Conservation (phyloP, 2,113 vertebrate genomes). For the Castor canadensis region DNA sequence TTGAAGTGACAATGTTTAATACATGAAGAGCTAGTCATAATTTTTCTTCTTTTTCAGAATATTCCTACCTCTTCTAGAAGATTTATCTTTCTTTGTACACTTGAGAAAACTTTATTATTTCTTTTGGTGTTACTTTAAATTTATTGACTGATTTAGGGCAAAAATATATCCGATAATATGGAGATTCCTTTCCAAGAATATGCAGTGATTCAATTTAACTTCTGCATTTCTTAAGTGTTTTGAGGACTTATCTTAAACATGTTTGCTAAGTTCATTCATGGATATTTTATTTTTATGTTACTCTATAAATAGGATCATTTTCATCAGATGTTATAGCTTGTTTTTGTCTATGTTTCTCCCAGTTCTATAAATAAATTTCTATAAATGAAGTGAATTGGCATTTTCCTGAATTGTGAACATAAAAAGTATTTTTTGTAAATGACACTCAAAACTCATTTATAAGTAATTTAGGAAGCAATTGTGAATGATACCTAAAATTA, state of each 20-base stretch:
- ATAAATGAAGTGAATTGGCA: not conserved
- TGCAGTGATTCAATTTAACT: not conserved
- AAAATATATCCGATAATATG: not conserved
- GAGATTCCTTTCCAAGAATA: not conserved
- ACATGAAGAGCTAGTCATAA: not conserved
- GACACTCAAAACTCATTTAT: not conserved
- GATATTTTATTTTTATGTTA: not conserved
- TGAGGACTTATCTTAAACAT: not conserved
- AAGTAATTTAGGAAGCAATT: not conserved
- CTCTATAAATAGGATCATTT: not conserved
- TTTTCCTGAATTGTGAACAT: slow-evolving; percentile 20
- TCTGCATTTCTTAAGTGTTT: not conserved
- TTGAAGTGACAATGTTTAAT: not conserved
- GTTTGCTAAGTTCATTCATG: not conserved
- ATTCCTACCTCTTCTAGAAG: not conserved
- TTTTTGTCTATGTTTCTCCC: not conserved
- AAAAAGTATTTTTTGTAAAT: not conserved
- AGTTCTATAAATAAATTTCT: not conserved
- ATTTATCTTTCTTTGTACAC: not conserved
- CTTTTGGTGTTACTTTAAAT: not conserved
- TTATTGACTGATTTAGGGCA: not conserved
- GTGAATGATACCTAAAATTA: not conserved
- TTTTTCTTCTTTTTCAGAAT: not conserved
- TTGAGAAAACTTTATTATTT: not conserved
- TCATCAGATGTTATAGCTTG: not conserved